A percentile compares a stretch with the other conserved stretches of the same genome.
phyloP scores from a whole-genome alignment of 1,140 invertebrate genomes.

The Aphis gossypii region DNA sequence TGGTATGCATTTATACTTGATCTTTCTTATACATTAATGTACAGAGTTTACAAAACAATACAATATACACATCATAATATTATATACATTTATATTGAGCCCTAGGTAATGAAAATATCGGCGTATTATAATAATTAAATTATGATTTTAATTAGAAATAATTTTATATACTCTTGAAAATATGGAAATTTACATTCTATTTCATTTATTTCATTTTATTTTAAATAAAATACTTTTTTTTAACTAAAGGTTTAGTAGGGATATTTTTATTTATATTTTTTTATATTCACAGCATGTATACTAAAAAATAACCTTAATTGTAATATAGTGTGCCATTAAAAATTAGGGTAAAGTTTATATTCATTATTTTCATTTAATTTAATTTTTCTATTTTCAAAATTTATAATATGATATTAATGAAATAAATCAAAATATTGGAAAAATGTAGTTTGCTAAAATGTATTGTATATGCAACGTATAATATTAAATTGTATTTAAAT shows the following conservation, averaged over 20 bases:
- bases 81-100: neutral
- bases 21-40: neutral
- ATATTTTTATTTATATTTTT: neutral
- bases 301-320: constrained; percentile 6
- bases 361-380: constrained; percentile 14
- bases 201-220: neutral
- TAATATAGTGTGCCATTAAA: neutral
- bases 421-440: neutral
- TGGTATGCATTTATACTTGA: neutral
- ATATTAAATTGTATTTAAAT: neutral
- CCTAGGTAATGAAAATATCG: neutral
- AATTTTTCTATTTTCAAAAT: neutral
- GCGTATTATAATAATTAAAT: no score
- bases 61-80: no score
- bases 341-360: neutral
- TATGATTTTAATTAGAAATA: constrained; percentile 5
- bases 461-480: neutral
- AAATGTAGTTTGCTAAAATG: neutral
- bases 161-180: neutral
- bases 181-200: neutral
- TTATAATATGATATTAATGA: neutral
- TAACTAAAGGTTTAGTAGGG: neutral
- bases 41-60: no score
- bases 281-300: neutral
- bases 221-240: neutral